Evolutionary conservation across 2,113 vertebrate genomes (phyloP).

Genomic region (Myrmophylax atrothorax): DNA sequence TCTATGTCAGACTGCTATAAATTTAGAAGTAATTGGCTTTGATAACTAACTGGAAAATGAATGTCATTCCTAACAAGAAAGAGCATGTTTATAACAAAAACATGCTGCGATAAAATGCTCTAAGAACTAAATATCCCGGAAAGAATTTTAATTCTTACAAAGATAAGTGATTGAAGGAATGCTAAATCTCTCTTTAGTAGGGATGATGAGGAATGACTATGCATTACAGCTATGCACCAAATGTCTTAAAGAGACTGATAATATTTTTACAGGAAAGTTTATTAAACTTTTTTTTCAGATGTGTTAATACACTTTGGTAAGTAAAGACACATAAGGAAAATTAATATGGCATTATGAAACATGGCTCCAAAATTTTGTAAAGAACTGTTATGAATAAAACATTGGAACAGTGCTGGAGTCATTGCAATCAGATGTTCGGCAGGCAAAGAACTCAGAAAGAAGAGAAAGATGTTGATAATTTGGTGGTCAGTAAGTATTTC

Average conservation of each 20-base stretch:
- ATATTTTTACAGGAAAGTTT: not conserved
- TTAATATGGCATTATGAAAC: not conserved
- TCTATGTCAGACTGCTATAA: slow-evolving; percentile 31
- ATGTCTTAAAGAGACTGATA: not conserved
- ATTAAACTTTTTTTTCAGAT: not conserved
- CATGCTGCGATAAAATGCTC: slow-evolving; percentile 57
- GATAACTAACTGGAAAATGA: slow-evolving; percentile 59
- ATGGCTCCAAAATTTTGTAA: not conserved
- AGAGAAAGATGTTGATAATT: not conserved
- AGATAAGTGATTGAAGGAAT: slow-evolving; percentile 70
- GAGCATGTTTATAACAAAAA: slow-evolving; percentile 63
- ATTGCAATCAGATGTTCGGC: not conserved
- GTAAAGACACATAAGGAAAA: not conserved
- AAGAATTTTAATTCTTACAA: slow-evolving; percentile 73
- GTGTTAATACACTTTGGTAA: not conserved
- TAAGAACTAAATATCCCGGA: slow-evolving; percentile 70
- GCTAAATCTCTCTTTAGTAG: slow-evolving; percentile 61
- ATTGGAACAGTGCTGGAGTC: not conserved
- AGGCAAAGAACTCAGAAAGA: not conserved
- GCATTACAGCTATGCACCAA: not conserved
- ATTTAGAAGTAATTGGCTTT: slow-evolving; percentile 40
- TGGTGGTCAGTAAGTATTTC: not conserved
- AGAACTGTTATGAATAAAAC: not conserved
- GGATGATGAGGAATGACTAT: slow-evolving; percentile 40
- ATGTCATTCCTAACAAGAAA: slow-evolving; percentile 66